phyloP scores from a whole-genome alignment of 2,113 vertebrate species.

The Nannobrachium achirus region DNA sequence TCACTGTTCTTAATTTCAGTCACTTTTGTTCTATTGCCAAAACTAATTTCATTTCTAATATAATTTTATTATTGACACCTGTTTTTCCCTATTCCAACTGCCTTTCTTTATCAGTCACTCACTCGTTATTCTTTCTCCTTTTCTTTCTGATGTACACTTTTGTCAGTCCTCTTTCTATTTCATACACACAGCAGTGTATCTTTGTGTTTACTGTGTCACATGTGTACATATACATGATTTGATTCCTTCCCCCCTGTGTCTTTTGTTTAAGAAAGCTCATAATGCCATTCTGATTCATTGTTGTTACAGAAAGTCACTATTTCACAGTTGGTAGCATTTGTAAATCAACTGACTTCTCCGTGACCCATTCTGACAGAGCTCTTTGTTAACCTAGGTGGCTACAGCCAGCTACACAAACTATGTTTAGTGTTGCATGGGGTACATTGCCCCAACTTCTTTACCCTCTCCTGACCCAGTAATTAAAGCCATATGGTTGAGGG shows the following conservation, averaged over 20 bases:
- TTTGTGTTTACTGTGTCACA: background rate
- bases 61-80: background rate
- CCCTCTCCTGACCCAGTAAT: no score
- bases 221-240: background rate
- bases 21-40: background rate
- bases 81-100: background rate
- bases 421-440: no score
- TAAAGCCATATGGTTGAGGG: no score
- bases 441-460: no score
- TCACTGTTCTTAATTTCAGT: background rate
- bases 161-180: background rate
- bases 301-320: no score
- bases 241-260: constrained; percentile 6
- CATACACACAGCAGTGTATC: background rate
- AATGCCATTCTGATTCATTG: background rate
- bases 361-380: no score
- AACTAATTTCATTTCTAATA: background rate
- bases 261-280: background rate
- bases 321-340: no score
- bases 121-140: background rate
- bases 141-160: no score
- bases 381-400: no score
- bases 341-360: no score
- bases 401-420: no score
- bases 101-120: background rate